Conservation (phyloP, 2,797 vertebrate species). For the Pseudomugil gertrudae region DNA sequence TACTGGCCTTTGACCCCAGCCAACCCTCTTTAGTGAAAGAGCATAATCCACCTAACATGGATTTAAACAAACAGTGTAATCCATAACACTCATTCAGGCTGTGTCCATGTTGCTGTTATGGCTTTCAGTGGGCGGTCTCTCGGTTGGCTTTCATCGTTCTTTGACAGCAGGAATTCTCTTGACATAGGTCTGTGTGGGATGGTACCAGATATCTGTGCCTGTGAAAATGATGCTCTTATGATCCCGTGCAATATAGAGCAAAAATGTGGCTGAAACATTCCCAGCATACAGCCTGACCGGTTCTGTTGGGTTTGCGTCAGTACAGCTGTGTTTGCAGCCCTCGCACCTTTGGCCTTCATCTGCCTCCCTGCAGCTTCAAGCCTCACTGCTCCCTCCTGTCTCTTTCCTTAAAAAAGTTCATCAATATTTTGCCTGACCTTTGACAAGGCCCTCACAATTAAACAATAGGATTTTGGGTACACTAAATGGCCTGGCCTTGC, state of each 20-base stretch:
- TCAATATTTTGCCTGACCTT: conserved; percentile 94
- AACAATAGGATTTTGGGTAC: conserved; percentile 95
- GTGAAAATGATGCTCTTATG: conserved; percentile 4
- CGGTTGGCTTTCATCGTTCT: conserved; percentile 25
- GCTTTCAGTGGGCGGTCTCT: conserved; percentile 14
- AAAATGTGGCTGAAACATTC: conserved; percentile 19
- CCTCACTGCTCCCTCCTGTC: conserved; percentile 62
- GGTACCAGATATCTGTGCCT: neutral
- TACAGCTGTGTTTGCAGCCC: conserved; percentile 79
- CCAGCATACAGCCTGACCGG: conserved; percentile 11
- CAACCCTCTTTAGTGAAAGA: conserved; percentile 69
- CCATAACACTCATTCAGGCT: conserved; percentile 65
- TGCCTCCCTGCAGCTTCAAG: conserved; percentile 71
- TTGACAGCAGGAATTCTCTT: conserved; percentile 14
- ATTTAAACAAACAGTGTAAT: conserved; percentile 81
- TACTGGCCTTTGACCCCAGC: conserved; percentile 70
- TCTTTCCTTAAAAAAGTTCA: conserved; percentile 83
- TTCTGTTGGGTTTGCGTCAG: conserved; percentile 48
- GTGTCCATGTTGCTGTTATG: conserved; percentile 45
- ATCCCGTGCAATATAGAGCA: neutral
- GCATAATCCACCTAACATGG: conserved; percentile 79
- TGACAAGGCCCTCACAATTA: conserved; percentile 91
- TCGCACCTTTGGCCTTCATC: conserved; percentile 63
- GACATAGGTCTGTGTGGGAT: neutral
- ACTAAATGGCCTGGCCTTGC: conserved; percentile 92